Base-by-base conservation (phyloP, 64 coral and sea anemone species). In the Porites lutea region DNA sequence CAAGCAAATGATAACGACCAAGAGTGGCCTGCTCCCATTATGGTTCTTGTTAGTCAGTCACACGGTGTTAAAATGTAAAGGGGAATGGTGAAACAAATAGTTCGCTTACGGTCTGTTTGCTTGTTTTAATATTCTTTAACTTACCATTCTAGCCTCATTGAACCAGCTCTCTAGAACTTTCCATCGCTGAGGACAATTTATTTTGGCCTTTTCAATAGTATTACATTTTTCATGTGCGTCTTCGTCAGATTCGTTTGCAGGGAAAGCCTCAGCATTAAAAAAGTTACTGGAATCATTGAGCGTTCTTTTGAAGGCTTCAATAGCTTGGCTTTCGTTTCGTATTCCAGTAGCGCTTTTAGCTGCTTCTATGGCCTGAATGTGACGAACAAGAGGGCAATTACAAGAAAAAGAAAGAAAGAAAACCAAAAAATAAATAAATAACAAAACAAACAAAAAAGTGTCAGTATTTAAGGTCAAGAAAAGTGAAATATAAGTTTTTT, bases 151-250 rank as follows among this genome's bases (percentile, higher is more conserved):
- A 22, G 79, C 50, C 15, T 80, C 78, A 1, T 48, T 81, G 37
- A 90, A 78, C 88, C 79, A 86, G 18, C 59, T 61, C 27, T 95
- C 70, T 1, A 95, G 18, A 3, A 79, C 48, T 48, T 37, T 76
- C 88, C 93, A 95, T 59, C 88, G 65, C 22, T 75, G 66, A 5
- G 93, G 93, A 69, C 93, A 95, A 59, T 90, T 10, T 82, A 78
- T 90, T 73, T 90, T 95, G 19, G 93, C 93, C 59, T 71, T 72
- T 69, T 95, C 80, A 48, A 79, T 59, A 69, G 65, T 54, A 85
- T 62, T 95, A 54, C 93, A 95, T 72, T 67, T 62, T 16, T 9
- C 47, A 15, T 79, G 51, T n/a, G 93, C 88, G 13, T 86, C 66
- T 71, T 90, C 73, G 45, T 95, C 93, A 59, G 93, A 90, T 23